Evolutionary conservation across 2,113 vertebrate genomes (phyloP), one percentile per base, ranked within the genome.

Genomic region (Eudyptes chrysolophus): DNA sequence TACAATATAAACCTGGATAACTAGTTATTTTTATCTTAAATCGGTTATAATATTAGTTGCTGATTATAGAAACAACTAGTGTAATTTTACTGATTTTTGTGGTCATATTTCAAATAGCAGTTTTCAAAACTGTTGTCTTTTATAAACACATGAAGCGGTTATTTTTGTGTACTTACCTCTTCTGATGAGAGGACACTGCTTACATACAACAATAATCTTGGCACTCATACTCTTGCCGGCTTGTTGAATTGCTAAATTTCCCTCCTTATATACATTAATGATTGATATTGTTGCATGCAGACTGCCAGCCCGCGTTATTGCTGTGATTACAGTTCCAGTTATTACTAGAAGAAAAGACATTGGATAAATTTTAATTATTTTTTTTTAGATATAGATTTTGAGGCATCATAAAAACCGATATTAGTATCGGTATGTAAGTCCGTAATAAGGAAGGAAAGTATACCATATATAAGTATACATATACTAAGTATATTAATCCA

Each of bases 201-300:
- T 99, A 98, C 99, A 99, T 78, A 99, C 97, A 95, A 99, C 99
- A 34, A 97, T 52, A 68, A 99, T 98, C 97, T 99, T 99, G 96
- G 99, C 99, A 91, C 99, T 99, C 99, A 99, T 99, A 69, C 97
- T 99, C 97, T 99, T 99, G 91, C 99, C 99, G 0, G 99, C 99
- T 97, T 99, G 99, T 82, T 99, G 99, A 84, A 99, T 99, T 75
- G 98, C 99, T 97, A 99, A 95, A 72, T 89, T 99, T 58, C 99
- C 99, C 94, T 99, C 99, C 93, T 99, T 99, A 54, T 99, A 99
- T 69, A 99, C 99, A 78, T 99, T 99, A 97, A 99, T 99, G 97
- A 99, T 99, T 3, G 99, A 99, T 96, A 99, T 60, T 0, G 99
- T 99, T 94, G 98, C 99, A 7, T 99, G 98, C 95, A 99, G 97